These are phyloP conservation scores for Octodon degus DNA, from an alignment of 2,113 vertebrate species.

Conservation along the genomic window DNA sequence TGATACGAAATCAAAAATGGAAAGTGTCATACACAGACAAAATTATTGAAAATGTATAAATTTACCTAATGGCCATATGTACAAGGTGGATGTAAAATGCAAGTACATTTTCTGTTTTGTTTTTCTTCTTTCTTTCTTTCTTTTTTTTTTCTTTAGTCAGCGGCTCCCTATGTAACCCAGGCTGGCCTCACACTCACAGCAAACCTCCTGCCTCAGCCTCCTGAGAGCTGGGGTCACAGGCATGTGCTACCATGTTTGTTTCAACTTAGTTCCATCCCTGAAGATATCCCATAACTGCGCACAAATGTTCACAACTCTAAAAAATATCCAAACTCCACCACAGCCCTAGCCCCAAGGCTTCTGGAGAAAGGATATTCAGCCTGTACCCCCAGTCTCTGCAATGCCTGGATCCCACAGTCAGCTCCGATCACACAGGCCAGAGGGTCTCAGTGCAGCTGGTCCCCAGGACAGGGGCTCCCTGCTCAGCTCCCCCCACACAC, in stretches of 20 bases:
- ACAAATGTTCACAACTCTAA: neutral
- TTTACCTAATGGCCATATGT: neutral
- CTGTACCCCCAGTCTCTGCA: neutral
- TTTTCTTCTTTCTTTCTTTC: neutral
- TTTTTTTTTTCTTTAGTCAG: neutral
- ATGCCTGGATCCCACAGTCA: neutral
- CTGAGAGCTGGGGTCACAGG: neutral
- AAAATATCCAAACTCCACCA: accelerated
- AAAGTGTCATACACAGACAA: accelerated
- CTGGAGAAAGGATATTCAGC: neutral
- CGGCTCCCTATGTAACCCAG: neutral
- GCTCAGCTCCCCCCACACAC: neutral
- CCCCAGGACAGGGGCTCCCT: neutral
- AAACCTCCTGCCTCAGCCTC: neutral
- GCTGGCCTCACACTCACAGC: neutral
- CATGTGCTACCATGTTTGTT: no score
- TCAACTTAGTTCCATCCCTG: neutral
- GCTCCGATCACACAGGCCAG: no score
- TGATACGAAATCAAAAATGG: accelerated
- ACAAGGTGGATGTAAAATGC: accelerated
- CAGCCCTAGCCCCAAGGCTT: no score
- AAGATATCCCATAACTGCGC: neutral
- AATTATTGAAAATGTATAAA: neutral
- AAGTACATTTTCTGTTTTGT: neutral
- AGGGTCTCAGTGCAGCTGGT: neutral